Percentiles rank a stretch among this genome's conserved stretches.
Evolutionary conservation across 2,113 vertebrate genomes (phyloP).

Genomic region (Hemicordylus capensis): DNA sequence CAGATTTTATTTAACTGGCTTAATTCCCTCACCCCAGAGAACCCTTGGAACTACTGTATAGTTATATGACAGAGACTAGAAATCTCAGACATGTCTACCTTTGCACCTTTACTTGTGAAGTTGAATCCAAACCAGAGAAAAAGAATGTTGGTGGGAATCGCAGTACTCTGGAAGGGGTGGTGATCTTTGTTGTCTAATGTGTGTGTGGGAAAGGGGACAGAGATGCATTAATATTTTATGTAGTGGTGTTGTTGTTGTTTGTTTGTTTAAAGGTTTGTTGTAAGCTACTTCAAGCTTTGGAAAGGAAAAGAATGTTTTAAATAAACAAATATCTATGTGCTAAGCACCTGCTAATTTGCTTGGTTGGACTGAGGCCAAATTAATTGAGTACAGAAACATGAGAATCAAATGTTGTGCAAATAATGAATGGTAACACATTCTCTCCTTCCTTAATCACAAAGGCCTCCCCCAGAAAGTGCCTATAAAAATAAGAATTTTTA

Average conservation of each 20-base stretch:
- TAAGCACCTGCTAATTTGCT: neutral
- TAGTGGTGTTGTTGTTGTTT: no score
- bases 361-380: neutral
- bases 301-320: neutral
- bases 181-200: no score
- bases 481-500: neutral
- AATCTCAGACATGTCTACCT: neutral
- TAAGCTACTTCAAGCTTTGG: neutral
- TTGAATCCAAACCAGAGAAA: neutral
- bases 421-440: neutral
- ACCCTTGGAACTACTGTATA: neutral
- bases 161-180: neutral
- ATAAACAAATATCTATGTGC: neutral
- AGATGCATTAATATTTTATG: no score
- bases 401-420: neutral
- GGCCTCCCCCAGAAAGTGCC: neutral
- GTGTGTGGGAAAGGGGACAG: no score
- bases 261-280: neutral
- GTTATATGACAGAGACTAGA: neutral
- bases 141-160: neutral
- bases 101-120: neutral
- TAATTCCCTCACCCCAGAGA: no score
- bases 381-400: neutral
- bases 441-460: neutral
- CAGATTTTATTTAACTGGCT: neutral